Base-by-base conservation (phyloP, 2,888 invertebrate species). In the Leistus spinibarbis region DNA sequence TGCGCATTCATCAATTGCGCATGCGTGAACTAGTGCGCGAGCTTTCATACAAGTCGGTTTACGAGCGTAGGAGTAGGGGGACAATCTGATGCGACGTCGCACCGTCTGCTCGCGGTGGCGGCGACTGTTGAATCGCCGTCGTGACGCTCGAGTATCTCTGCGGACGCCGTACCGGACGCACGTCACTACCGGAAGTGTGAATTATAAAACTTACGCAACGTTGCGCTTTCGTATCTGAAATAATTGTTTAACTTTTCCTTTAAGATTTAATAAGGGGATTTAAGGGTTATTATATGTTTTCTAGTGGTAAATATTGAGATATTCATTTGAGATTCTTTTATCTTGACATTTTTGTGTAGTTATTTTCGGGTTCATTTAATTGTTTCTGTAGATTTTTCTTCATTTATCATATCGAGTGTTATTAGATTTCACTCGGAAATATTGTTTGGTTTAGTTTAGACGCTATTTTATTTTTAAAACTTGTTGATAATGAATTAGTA, bases 121-220 rank as follows among this genome's bases (percentile, higher is more conserved):
- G 40, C 40, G 40, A 40, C 40, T 40, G 40, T 40, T 40, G 40
- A 40, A 40, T 40, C 40, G 57, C 60, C 60, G 60, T 16, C 60
- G 60, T 13, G 60, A 60, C 60, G 60, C 60, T 60, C 60, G 66
- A 72, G 72, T 72, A 57, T 72, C 60, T 65, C 20, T 16, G 16
- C 57, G 72, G 66, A 72, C 72, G 65, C 66, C 65, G 72, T 23
- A 23, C 16, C 20, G 16, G 57, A 57, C 72, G 72, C 64, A 64
- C 22, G 22, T 4, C 17, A 16, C 56, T 0, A 22, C 7, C 60
- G 60, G 16, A 19, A 60, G 60, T 60, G 60, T 22, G 57, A 56
- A 57, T 57, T 57, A 16, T 19, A 19, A 60, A 60, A 60, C 60
- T 20, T 60, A 40, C 60, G 60, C 60, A 22, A 60, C 60, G 40